Evolutionary conservation across 2,113 vertebrate genomes (phyloP), one percentile per base, ranked within the genome.

Genomic region (Psittacula cyanocephala): DNA sequence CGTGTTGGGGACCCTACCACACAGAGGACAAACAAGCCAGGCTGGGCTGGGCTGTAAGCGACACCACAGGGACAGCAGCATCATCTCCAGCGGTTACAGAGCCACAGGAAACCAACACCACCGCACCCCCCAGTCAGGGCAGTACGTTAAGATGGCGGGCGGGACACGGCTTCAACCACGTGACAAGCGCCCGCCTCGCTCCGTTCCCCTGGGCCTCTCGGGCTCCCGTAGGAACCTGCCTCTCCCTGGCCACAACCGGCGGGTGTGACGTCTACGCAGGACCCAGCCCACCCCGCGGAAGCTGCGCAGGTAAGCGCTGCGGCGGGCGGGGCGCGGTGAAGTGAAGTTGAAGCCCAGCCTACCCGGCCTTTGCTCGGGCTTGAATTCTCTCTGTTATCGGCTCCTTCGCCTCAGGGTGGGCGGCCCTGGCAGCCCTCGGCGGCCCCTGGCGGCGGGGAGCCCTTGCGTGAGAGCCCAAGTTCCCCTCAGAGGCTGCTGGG

Each of bases 1-100:
- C 35, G 0, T 69, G 11, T 4, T 17, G 9, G 3, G 10, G 23
- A 29, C 12, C 3, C 13, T 15, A 6, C 47, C 2, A 13, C 55
- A 7, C 13, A 27, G n/a, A 17, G 59, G 4, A 17, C 59, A 62
- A 37, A 17, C 35, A 37, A 62, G 23, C 59, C 59, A 25, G 15
- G n/a, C 59, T 11, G n/a, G 15, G n/a, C 59, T 11, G n/a, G 0
- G 35, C 59, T 25, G 23, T 17, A 17, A 59, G 13, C 19, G 20
- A 28, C 49, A 52, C 15, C 50, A 52, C 15, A 28, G 7, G 4
- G 7, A 7, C 24, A 17, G 10, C 35, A 27, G 23, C 24, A 37
- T 2, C 24, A 37, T 2, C n/a, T 37, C 37, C 37, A 9, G 9
- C 37, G 8, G 37, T 9, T 37, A 37, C 37, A 17, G 22, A 10